Percentiles rank a stretch among this genome's conserved stretches.
phyloP scores from a whole-genome alignment of 2,113 vertebrate genomes.

The Vombatus ursinus region DNA sequence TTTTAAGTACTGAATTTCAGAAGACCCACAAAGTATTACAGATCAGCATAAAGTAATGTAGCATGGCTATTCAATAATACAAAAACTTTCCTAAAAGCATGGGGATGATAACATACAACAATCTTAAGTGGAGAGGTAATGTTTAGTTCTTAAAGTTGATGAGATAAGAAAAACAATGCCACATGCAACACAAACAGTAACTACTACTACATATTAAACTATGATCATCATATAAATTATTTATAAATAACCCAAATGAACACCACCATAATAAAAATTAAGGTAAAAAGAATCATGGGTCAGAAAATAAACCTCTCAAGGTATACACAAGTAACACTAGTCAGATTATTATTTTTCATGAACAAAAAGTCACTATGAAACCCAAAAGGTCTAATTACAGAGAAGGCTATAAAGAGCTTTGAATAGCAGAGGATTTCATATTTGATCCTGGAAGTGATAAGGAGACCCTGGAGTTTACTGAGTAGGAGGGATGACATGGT shows the following conservation, averaged over 20 bases:
- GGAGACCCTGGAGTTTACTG: not conserved
- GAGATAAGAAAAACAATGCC: not conserved
- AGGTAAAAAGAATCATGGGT: not conserved
- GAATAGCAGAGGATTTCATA: not conserved
- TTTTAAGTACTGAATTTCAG: not conserved
- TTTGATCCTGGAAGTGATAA: not conserved
- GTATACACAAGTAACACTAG: too few relatives aligned
- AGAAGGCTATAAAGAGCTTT: too few relatives aligned
- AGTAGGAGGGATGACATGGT: not conserved
- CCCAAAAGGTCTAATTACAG: too few relatives aligned
- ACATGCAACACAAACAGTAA: not conserved
- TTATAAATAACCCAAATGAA: not conserved
- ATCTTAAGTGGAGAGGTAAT: not conserved
- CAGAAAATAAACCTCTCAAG: too few relatives aligned
- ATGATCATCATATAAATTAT: not conserved
- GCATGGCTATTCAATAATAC: not conserved
- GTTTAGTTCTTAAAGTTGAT: not conserved
- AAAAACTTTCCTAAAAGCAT: not conserved
- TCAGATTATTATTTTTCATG: too few relatives aligned
- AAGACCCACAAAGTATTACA: not conserved
- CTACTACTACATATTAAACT: not conserved
- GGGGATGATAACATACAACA: not conserved
- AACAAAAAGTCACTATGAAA: too few relatives aligned
- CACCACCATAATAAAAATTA: not conserved
- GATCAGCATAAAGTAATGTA: not conserved